Percentiles rank a stretch among this genome's conserved stretches.
Conservation (phyloP, 2,888 invertebrate genomes). For the Ormyrus nitidulus region DNA sequence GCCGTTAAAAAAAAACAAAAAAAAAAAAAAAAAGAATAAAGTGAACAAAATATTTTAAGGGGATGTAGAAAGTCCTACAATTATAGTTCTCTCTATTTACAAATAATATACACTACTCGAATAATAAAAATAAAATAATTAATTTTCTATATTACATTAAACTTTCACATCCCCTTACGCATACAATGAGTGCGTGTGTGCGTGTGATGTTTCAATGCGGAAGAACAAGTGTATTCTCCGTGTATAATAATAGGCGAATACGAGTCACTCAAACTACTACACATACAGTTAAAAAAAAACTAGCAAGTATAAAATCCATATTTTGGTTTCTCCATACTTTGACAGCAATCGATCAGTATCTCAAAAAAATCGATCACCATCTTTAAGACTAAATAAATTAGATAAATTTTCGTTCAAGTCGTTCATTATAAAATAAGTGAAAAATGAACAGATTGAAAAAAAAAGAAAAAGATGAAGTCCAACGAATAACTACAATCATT, state of each 20-base stretch:
- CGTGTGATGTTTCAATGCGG: conserved; percentile 46
- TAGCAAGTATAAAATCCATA: conserved; percentile 51
- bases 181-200: conserved; percentile 39
- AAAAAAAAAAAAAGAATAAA: conserved; percentile 41
- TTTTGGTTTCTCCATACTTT: conserved; percentile 30
- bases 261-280: conserved; percentile 54
- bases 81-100: conserved; percentile 17
- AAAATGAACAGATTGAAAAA: conserved; percentile 34
- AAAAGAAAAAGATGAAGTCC: conserved; percentile 44
- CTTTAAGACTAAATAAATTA: conserved; percentile 19
- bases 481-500: conserved; percentile 52
- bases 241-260: conserved; percentile 52
- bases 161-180: conserved; percentile 50
- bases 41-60: conserved; percentile 42
- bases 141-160: conserved; percentile 5
- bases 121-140: conserved; percentile 30
- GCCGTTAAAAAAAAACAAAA: conserved; percentile 35
- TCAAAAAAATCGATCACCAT: conserved; percentile 21
- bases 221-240: conserved; percentile 57
- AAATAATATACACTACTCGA: conserved; percentile 16
- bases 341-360: conserved; percentile 31
- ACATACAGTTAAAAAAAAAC: conserved; percentile 52
- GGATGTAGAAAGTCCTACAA: conserved; percentile 35
- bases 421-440: conserved; percentile 22
- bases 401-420: conserved; percentile 13